Conservation (phyloP, 2,888 invertebrate species). For the Stramonita haemastoma region DNA sequence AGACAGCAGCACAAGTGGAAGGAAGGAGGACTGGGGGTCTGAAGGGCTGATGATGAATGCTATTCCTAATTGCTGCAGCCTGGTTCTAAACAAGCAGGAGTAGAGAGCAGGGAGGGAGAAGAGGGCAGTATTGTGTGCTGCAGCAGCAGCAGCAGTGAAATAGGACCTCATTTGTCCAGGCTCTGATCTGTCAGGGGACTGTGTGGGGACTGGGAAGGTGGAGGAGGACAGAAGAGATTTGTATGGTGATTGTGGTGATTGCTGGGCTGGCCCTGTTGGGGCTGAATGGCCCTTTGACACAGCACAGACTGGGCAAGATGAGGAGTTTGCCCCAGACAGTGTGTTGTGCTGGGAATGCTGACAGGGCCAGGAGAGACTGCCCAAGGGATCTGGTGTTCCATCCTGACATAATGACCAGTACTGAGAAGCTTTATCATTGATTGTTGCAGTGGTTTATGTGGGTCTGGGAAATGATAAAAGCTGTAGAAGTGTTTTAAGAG, state of each 20-base stretch:
- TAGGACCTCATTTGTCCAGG: constrained; percentile 25
- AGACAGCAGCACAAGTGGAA: not conserved
- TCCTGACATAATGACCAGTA: too few relatives aligned
- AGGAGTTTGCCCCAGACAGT: not conserved
- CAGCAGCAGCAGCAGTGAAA: constrained; percentile 17
- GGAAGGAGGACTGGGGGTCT: not conserved
- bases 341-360: not conserved
- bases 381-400: too few relatives aligned
- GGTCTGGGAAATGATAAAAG: too few relatives aligned
- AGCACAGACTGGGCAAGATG: not conserved
- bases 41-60: constrained; percentile 21
- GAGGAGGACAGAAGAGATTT: not conserved
- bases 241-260: constrained; percentile 23
- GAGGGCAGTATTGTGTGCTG: not conserved
- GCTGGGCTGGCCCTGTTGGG: not conserved
- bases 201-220: not conserved
- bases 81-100: constrained; percentile 25
- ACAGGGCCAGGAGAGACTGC: not conserved
- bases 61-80: constrained; percentile 31
- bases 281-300: constrained; percentile 1
- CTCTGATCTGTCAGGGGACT: not conserved
- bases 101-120: not conserved
- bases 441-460: too few relatives aligned
- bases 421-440: too few relatives aligned
- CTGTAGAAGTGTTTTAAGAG: too few relatives aligned